Evolutionary conservation across 2,113 vertebrate genomes (phyloP), one percentile per base, ranked within the genome.

Genomic region (Syrmaticus mikado): DNA sequence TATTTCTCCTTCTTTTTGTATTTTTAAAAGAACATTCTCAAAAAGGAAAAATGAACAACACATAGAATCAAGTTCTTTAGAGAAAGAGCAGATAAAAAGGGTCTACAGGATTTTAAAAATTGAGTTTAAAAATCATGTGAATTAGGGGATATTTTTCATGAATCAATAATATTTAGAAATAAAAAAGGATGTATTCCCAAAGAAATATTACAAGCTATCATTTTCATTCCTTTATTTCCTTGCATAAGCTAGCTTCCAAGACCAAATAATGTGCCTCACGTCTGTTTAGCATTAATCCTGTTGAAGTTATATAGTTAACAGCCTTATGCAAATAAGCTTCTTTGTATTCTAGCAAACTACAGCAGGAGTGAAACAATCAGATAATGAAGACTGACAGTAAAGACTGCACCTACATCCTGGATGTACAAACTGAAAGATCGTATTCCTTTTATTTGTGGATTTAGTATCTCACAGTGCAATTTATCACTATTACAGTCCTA

Each of bases 361-460:
- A 85, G 24, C 67, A 8, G 17, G 15, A 93, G 57, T 46, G 7
- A 70, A 88, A 78, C 45, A 52, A 48, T 78, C 18, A 40, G 65
- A 62, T 87, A 80, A 75, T 60, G 25, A 76, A 3, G 10, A 15
- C 40, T 87, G 50, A 64, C 30, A 85, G 14, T 8, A 95, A 85
- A 94, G 27, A 43, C 34, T 89, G 41, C 32, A 62, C 80, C 57
- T 86, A 18, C 1, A 8, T 82, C 53, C n/a, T 94, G 19, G 9
- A 30, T 86, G 87, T 84, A 48, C 4, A 71, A 70, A 85, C n/a
- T 64, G 43, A 89, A 87, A 57, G 21, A 66, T 82, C 11, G 27
- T 21, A 55, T 81, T 87, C 22, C 13, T 32, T 94, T 92, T 95
- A 65, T 83, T 73, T 86, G 46, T 46, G 68, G 21, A 82, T 72